phyloP scores from a whole-genome alignment of 1,140 invertebrate genomes.

The Lordiphosa stackelbergi region DNA sequence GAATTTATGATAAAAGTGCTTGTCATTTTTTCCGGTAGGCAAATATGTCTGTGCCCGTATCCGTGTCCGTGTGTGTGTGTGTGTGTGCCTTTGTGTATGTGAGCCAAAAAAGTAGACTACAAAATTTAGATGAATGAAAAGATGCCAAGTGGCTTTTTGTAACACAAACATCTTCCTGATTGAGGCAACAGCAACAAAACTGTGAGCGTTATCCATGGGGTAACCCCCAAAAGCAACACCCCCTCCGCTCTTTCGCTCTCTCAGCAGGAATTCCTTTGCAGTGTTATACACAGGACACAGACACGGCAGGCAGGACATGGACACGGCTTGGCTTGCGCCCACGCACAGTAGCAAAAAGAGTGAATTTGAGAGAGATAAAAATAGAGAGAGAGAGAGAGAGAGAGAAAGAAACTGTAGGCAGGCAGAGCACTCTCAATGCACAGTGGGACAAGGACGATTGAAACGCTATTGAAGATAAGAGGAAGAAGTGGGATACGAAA shows the following conservation, averaged over 20 bases:
- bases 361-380: too few species aligned
- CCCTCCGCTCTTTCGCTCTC: conserved; percentile 3
- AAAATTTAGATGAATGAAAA: conserved; percentile 25
- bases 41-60: conserved; percentile 1
- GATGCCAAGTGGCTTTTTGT: conserved; percentile 11
- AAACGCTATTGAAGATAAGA: too few species aligned
- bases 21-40: conserved; percentile 15
- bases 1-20: conserved; percentile 3
- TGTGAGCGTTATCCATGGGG: conserved; percentile 17
- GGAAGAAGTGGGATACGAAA: too few species aligned
- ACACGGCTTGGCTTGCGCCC: conserved; percentile 51
- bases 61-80: not conserved
- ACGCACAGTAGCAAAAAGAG: conserved; percentile 40
- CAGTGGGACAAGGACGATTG: not conserved
- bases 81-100: conserved; percentile 1
- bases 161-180: conserved; percentile 14
- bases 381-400: conserved; percentile 1
- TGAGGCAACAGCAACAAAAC: conserved; percentile 17
- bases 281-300: conserved; percentile 62
- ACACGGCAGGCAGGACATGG: conserved; percentile 4
- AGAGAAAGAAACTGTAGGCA: conserved; percentile 3
- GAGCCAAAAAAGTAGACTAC: conserved; percentile 42
- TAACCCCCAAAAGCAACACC: conserved; percentile 9
- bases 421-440: not conserved
- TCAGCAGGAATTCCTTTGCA: conserved; percentile 49